Evolutionary conservation across 2,797 vertebrate genomes (phyloP), one percentile per base, ranked within the genome.

Genomic region (Anguilla pacifica): DNA sequence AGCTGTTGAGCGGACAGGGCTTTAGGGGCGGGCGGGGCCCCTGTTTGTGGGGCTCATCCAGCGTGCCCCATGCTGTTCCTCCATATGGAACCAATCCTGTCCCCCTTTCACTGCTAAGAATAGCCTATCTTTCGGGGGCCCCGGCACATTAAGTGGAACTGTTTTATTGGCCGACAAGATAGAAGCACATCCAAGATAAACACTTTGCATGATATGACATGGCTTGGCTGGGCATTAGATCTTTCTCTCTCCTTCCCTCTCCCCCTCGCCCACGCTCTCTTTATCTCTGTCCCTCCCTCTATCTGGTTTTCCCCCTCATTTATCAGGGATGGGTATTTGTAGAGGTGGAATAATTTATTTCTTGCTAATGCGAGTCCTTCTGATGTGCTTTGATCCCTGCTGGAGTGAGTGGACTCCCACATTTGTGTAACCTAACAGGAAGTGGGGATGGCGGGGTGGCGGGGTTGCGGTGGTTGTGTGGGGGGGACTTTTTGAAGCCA

Each of bases 101-200:
- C 93, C 93, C 81, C 93, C 92, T 88, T 94, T 95, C 96, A 96
- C 96, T 95, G 95, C 95, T 95, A 95, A 95, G 88, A 88, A 86
- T 83, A 86, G 88, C 95, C 95, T 94, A 95, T 95, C 96, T 96
- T 94, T 95, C 94, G 39, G 94, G 95, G 95, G 94, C 94, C 95
- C 96, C 90, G 93, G 93, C 95, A 95, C 72, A 5, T 95, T 96
- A 96, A 96, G 95, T 95, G 94, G 94, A 94, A 90, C 94, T 95
- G 95, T 96, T 96, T 96, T 96, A 96, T 96, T 95, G 95, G 96
- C 95, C 95, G 95, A 94, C 94, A 93, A 96, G 95, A 96, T 96
- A 96, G 96, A 96, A 96, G 94, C 94, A 92, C 93, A 96, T 97
- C 96, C 96, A 97, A 97, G 95, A 96, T 96, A 97, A 97, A 97